Conservation (phyloP, 2,888 invertebrate species). For the Micropterix aruncella region DNA sequence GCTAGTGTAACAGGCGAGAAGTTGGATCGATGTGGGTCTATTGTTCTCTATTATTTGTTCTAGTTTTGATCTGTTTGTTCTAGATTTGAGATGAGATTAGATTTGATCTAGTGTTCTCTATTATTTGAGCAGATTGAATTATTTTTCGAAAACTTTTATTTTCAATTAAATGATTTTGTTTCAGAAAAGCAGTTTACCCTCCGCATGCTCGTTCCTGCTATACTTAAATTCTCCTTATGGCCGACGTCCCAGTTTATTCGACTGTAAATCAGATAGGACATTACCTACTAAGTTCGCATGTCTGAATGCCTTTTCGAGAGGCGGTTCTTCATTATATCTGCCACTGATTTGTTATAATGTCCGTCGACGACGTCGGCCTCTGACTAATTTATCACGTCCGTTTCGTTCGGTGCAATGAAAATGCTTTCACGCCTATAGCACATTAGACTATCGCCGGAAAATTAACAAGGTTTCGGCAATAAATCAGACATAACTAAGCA, state of each 20-base stretch:
- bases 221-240: background rate
- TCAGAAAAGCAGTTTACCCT: too few species aligned
- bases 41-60: too few species aligned
- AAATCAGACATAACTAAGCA: too few species aligned
- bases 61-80: too few species aligned
- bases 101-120: too few species aligned
- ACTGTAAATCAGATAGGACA: background rate
- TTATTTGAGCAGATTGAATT: too few species aligned
- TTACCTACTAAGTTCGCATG: conserved; percentile 1
- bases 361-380: background rate
- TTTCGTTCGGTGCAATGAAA: background rate
- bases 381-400: background rate
- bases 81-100: too few species aligned
- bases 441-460: background rate
- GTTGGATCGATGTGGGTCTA: too few species aligned
- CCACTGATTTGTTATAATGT: background rate
- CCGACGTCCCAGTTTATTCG: background rate
- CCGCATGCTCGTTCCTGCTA: conserved; percentile 1
- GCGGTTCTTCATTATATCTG: background rate
- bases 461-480: background rate
- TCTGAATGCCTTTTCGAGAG: background rate
- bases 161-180: too few species aligned
- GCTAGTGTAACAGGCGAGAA: too few species aligned
- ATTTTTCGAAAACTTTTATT: too few species aligned
- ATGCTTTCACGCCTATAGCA: background rate